These are phyloP conservation scores for Acholoe squamosa DNA, from an alignment of 2,888 invertebrate genomes.

Conservation along the genomic window DNA sequence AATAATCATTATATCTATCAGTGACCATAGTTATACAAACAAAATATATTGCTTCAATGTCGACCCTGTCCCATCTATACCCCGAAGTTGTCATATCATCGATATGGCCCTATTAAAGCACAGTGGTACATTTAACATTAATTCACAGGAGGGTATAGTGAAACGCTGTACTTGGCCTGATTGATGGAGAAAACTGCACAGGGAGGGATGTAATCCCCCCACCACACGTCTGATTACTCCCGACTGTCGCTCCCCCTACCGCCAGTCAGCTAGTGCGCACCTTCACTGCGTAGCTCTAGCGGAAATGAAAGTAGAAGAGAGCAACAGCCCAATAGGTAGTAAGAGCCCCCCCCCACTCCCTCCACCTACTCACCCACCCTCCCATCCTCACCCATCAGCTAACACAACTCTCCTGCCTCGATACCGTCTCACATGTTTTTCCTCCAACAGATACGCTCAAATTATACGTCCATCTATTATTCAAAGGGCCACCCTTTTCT, in stretches of 20 bases:
- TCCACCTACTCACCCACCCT: background rate
- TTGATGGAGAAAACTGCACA: constrained; percentile 11
- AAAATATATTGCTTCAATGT: too few relatives aligned
- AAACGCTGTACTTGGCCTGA: background rate
- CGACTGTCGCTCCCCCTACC: background rate
- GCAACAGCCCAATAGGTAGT: background rate
- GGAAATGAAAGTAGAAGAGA: constrained; percentile 43
- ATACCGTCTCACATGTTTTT: background rate
- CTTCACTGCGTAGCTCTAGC: background rate
- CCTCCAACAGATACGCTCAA: constrained; percentile 57
- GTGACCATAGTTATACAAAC: too few relatives aligned
- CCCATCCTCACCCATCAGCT: background rate
- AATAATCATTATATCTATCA: too few relatives aligned
- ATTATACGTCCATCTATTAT: constrained; percentile 64
- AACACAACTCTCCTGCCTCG: constrained; percentile 16
- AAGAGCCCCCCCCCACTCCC: too few relatives aligned
- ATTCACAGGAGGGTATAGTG: constrained; percentile 12
- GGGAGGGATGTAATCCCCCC: constrained; percentile 1
- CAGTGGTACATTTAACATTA: constrained; percentile 40
- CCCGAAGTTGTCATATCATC: too few relatives aligned
- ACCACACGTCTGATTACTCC: constrained; percentile 35
- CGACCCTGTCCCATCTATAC: too few relatives aligned
- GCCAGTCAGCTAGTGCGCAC: background rate
- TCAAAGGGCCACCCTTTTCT: constrained; percentile 26
- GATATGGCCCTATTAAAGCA: constrained; percentile 44